These are phyloP conservation scores for Drosophila bocki DNA, from an alignment of 1,140 invertebrate genomes.

Conservation along the genomic window DNA sequence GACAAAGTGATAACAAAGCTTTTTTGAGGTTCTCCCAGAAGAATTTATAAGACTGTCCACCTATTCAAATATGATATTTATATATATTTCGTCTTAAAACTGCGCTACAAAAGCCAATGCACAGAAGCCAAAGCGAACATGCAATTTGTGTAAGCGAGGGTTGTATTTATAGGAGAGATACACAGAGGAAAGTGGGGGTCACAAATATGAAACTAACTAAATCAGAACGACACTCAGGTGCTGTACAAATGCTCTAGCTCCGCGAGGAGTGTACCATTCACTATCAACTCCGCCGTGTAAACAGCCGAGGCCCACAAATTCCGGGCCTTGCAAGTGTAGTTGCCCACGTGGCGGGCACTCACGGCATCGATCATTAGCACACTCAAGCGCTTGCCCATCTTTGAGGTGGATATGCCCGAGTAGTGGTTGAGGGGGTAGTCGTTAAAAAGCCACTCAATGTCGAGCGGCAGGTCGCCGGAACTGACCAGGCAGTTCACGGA, in stretches of 20 bases:
- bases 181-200: slow-evolving; percentile 9
- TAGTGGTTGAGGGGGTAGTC: slow-evolving; percentile 86
- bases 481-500: slow-evolving; percentile 88
- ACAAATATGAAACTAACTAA: slow-evolving; percentile 35
- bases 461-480: slow-evolving; percentile 88
- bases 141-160: slow-evolving; percentile 59
- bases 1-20: background rate
- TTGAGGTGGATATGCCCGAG: slow-evolving; percentile 85
- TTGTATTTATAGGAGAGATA: slow-evolving; percentile 42
- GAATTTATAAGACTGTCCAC: background rate
- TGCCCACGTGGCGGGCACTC: slow-evolving; percentile 87
- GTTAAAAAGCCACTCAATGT: slow-evolving; percentile 88
- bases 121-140: slow-evolving; percentile 63
- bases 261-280: slow-evolving; percentile 67
- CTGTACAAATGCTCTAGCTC: slow-evolving; percentile 49
- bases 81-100: background rate
- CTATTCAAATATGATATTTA: background rate
- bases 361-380: slow-evolving; percentile 86
- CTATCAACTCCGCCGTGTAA: slow-evolving; percentile 76
- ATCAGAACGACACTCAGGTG: slow-evolving; percentile 54
- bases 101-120: slow-evolving; percentile 45
- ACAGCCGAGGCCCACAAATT: slow-evolving; percentile 88
- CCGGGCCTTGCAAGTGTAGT: slow-evolving; percentile 89
- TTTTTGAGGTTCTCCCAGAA: background rate
- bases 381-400: slow-evolving; percentile 87